These are phyloP conservation scores for Phyllopteryx taeniolatus DNA, from an alignment of 2,113 vertebrate genomes.

Conservation along the genomic window DNA sequence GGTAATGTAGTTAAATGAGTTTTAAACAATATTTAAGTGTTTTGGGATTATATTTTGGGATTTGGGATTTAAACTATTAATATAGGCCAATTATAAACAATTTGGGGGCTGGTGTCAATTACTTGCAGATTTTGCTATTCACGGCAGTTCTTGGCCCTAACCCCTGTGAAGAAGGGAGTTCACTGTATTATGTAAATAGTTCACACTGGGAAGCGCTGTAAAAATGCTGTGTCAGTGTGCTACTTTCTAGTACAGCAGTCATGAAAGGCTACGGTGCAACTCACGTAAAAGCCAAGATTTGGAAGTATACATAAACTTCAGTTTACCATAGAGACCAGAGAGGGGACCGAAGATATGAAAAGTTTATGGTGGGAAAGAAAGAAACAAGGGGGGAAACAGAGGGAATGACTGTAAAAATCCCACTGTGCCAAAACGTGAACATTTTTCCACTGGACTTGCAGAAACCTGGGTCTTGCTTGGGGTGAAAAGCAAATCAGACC, in stretches of 20 bases:
- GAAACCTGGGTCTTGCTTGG: conserved; percentile 45
- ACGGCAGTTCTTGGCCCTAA: too few relatives aligned
- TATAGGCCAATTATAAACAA: too few relatives aligned
- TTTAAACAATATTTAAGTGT: not conserved
- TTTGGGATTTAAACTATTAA: too few relatives aligned
- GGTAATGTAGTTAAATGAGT: not conserved
- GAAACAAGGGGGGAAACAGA: conserved; percentile 23
- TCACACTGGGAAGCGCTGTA: not conserved
- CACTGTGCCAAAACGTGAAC: conserved; percentile 45
- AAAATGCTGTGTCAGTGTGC: conserved; percentile 11
- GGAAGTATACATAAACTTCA: not conserved
- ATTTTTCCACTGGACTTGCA: conserved; percentile 50
- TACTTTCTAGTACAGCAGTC: conserved; percentile 4
- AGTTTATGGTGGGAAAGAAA: conserved; percentile 29
- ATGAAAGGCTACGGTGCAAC: conserved; percentile 2
- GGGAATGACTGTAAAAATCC: conserved; percentile 34
- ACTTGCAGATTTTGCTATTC: too few relatives aligned
- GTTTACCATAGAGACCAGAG: conserved; percentile 18
- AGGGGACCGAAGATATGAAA: conserved; percentile 10
- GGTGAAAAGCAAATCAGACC: conserved; percentile 26
- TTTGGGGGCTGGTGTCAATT: too few relatives aligned
- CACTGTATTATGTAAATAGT: not conserved
- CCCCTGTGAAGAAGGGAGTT: too few relatives aligned
- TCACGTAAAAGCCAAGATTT: conserved; percentile 9
- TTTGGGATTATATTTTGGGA: not conserved